These are phyloP conservation scores for Cinara cedri DNA, from an alignment of 2,888 invertebrate genomes.

Conservation along the genomic window DNA sequence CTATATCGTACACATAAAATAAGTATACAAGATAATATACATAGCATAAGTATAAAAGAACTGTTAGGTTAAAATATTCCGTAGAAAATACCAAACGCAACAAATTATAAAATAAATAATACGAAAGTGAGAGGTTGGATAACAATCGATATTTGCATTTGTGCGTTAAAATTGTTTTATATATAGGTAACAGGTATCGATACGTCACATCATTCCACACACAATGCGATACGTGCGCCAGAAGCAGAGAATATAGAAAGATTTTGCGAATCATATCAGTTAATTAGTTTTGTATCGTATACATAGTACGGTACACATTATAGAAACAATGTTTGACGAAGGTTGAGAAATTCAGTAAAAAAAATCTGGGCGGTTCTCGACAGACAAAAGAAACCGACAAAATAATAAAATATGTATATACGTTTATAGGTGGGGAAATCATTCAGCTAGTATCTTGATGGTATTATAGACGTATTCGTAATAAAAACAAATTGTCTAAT, in stretches of 20 bases:
- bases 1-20: too few relatives aligned
- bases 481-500: conserved; percentile 41
- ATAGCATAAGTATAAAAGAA: too few relatives aligned
- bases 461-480: conserved; percentile 2
- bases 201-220: neutral
- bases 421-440: neutral
- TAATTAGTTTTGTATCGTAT: conserved; percentile 44
- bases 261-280: conserved; percentile 37
- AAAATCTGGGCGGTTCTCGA: neutral
- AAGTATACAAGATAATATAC: too few relatives aligned
- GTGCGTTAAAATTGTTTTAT: neutral
- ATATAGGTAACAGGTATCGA: neutral
- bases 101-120: too few relatives aligned
- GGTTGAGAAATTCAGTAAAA: conserved; percentile 40
- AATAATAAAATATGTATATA: conserved; percentile 28
- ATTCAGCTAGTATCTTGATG: neutral
- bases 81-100: too few relatives aligned
- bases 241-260: conserved; percentile 3
- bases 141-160: neutral
- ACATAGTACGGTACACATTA: conserved; percentile 38
- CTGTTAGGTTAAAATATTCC: too few relatives aligned
- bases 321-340: neutral
- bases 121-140: too few relatives aligned
- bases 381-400: conserved; percentile 39
- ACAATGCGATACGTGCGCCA: conserved; percentile 21